phyloP scores from a whole-genome alignment of 2,797 vertebrate species.

The Poeciliopsis turneri region DNA sequence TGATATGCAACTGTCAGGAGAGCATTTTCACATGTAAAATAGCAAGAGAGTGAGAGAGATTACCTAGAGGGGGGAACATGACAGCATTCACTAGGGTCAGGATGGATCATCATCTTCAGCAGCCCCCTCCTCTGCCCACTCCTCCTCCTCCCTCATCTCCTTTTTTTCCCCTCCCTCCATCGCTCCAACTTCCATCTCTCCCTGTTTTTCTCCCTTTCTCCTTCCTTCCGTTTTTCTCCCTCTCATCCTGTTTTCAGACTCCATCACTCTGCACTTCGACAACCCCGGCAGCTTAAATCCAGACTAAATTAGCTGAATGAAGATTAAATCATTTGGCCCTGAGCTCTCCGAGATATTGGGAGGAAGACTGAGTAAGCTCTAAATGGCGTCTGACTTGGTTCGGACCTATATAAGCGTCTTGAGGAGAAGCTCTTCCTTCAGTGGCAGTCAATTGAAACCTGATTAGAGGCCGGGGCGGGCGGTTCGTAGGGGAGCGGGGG shows the following conservation, averaged over 20 bases:
- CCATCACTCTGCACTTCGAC: constrained; percentile 81
- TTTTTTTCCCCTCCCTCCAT: constrained; percentile 52
- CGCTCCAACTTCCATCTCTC: constrained; percentile 72
- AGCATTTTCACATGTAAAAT: constrained; percentile 83
- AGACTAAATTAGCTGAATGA: constrained; percentile 84
- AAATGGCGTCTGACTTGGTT: constrained; percentile 76
- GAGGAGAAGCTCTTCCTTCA: constrained; percentile 68
- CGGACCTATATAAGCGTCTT: constrained; percentile 69
- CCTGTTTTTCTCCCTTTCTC: constrained; percentile 49
- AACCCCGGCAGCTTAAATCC: constrained; percentile 78
- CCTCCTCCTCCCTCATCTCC: constrained; percentile 12
- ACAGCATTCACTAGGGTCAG: constrained; percentile 80
- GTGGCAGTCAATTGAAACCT: constrained; percentile 79
- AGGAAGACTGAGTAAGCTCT: constrained; percentile 77
- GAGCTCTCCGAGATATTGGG: constrained; percentile 79
- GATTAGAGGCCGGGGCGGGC: constrained; percentile 64
- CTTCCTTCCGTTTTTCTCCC: constrained; percentile 66
- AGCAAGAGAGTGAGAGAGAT: constrained; percentile 81
- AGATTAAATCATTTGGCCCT: constrained; percentile 83
- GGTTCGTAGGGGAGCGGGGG: constrained; percentile 35
- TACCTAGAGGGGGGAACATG: constrained; percentile 81
- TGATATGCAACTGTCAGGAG: constrained; percentile 82
- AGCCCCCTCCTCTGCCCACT: constrained; percentile 14
- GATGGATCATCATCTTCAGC: constrained; percentile 78
- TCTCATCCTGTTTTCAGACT: constrained; percentile 80